Percentiles rank a stretch among this genome's conserved stretches.
Evolutionary conservation across 2,113 vertebrate species (phyloP).

Genomic region (Anguilla rostrata): DNA sequence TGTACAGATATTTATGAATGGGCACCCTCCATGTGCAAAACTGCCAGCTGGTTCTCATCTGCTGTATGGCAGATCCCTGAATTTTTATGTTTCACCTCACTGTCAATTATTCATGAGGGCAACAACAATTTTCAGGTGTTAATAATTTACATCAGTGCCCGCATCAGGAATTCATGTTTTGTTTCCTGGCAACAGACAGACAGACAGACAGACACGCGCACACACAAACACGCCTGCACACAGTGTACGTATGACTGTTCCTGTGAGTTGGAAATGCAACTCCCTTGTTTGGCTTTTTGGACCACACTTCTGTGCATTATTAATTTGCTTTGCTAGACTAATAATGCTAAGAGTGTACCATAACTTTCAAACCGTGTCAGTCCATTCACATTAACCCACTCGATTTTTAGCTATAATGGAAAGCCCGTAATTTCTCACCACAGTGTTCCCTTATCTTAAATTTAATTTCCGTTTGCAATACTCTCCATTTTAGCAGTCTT

Average conservation of each 20-base stretch:
- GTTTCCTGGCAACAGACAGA: not conserved
- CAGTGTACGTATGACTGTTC: too few relatives aligned
- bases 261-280: not conserved
- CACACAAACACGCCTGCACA: not conserved
- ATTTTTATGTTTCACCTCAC: slow-evolving; percentile 33
- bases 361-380: not conserved
- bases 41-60: not conserved
- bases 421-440: not conserved
- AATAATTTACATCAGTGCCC: slow-evolving; percentile 57
- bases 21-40: not conserved
- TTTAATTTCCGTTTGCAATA: too few relatives aligned
- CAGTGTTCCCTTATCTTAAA: too few relatives aligned
- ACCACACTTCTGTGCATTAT: too few relatives aligned
- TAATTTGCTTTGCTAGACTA: too few relatives aligned
- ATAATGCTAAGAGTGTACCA: not conserved
- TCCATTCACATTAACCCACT: not conserved
- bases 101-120: slow-evolving; percentile 63
- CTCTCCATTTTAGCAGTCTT: too few relatives aligned
- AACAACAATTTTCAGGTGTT: slow-evolving; percentile 57
- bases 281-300: not conserved
- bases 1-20: slow-evolving; percentile 1
- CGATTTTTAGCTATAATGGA: not conserved
- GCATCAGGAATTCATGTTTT: slow-evolving; percentile 60
- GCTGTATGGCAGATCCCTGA: not conserved
- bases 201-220: not conserved